phyloP scores from a whole-genome alignment of 53 echinoderm and acorn worm species.

The Astropecten irregularis region DNA sequence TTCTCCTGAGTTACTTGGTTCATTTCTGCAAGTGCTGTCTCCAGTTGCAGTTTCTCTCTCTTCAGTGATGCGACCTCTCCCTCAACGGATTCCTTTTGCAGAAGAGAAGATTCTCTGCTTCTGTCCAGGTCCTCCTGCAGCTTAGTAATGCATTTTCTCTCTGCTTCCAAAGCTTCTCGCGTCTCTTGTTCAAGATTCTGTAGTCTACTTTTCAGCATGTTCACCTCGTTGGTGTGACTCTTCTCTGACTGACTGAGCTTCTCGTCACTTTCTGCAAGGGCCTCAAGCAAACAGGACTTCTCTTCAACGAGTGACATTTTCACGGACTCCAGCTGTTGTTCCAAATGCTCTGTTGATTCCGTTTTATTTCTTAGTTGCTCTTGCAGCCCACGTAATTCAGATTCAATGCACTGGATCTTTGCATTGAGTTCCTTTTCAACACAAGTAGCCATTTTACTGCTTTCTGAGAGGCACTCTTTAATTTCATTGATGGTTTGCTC shows the following conservation, averaged over 20 bases:
- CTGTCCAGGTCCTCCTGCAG: constrained; percentile 28
- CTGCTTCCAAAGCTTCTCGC: constrained; percentile 24
- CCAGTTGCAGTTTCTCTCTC: constrained; percentile 50
- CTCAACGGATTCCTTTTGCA: constrained; percentile 20
- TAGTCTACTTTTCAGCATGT: constrained; percentile 49
- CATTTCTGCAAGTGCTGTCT: constrained; percentile 43
- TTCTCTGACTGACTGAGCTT: constrained; percentile 33
- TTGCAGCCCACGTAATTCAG: constrained; percentile 5
- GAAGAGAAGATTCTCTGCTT: neutral
- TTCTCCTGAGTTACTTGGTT: constrained; percentile 17
- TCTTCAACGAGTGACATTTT: constrained; percentile 21
- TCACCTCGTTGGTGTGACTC: constrained; percentile 24
- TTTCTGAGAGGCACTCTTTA: neutral
- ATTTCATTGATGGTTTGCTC: neutral
- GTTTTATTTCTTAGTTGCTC: constrained; percentile 1
- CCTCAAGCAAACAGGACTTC: constrained; percentile 30
- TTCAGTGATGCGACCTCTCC: constrained; percentile 31
- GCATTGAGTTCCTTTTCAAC: constrained; percentile 10
- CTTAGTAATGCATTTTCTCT: neutral
- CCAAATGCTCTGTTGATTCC: constrained; percentile 32
- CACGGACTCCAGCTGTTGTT: constrained; percentile 54
- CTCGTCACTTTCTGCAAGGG: constrained; percentile 44
- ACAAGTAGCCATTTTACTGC: neutral
- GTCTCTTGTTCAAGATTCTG: constrained; percentile 48
- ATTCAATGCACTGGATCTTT: neutral